Percentiles rank a stretch among this genome's conserved stretches.
phyloP scores from a whole-genome alignment of 2,888 invertebrate species.

The Ennomos fuscantarius region DNA sequence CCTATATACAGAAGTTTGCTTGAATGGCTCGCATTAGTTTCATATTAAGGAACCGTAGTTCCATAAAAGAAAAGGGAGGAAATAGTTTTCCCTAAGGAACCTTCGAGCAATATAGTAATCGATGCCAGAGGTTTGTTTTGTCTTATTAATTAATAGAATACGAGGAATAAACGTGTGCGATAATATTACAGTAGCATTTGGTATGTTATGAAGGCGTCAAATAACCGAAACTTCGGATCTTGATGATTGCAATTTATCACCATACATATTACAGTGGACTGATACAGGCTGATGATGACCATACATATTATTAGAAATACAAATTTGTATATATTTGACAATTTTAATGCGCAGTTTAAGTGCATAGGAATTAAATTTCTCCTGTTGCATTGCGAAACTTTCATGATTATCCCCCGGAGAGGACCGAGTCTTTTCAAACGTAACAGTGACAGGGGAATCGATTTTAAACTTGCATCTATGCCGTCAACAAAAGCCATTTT shows the following conservation, averaged over 20 bases:
- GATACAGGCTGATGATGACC: too few species aligned
- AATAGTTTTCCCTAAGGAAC: slow-evolving; percentile 5
- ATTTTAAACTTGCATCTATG: slow-evolving; percentile 48
- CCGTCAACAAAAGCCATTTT: slow-evolving; percentile 36
- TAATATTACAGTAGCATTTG: too few species aligned
- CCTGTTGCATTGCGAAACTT: too few species aligned
- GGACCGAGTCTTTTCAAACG: slow-evolving; percentile 43
- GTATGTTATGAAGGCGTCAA: too few species aligned
- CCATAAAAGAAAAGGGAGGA: slow-evolving; percentile 1
- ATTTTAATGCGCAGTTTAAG: too few species aligned
- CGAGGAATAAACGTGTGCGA: neutral
- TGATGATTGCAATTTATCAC: too few species aligned
- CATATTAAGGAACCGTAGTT: slow-evolving; percentile 16
- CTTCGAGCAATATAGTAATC: slow-evolving; percentile 6
- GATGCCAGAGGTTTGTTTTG: slow-evolving; percentile 2
- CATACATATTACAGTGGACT: too few species aligned
- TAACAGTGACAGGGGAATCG: slow-evolving; percentile 41
- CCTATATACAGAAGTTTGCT: slow-evolving; percentile 17
- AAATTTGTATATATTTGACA: too few species aligned
- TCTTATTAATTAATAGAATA: slow-evolving; percentile 5
- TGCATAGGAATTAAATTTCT: too few species aligned
- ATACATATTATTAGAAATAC: too few species aligned
- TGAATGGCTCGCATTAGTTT: slow-evolving; percentile 26
- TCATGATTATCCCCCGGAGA: too few species aligned
- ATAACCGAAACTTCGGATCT: too few species aligned